Evolutionary conservation across 2,113 vertebrate species (phyloP), one percentile per base, ranked within the genome.

Genomic region (Cololabis saira): DNA sequence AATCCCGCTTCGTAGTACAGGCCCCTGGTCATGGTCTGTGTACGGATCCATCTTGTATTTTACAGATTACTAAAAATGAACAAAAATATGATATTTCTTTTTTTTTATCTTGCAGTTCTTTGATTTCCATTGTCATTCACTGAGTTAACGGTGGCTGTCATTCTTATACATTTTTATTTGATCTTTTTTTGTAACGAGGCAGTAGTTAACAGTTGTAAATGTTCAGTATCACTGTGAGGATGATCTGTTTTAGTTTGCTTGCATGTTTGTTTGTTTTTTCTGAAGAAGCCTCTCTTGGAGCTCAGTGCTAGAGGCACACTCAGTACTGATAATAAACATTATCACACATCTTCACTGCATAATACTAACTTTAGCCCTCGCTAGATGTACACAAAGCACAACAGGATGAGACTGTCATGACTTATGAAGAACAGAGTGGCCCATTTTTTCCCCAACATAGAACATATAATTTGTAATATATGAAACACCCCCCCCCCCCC

Each of bases 361-460:
- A 71, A 65, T 58, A 43, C 67, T 55, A 66, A 71, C 75, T 75
- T 42, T 77, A 83, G 69, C 69, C 62, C 65, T 55, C 73, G 75
- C 56, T 59, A 74, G 75, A 72, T 27, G 64, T 61, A 67, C 64
- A 85, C 60, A 76, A 78, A 80, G 57, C 77, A 59, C 74, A 68
- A 63, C 79, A 71, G 67, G 45, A 58, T 87, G 73, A 83, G 44
- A 81, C 78, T 87, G 72, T 82, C 84, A 84, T 15, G 67, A 55
- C 79, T 86, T 67, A 87, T 73, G 86, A 86, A 87, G 78, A 85
- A 78, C 76, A 80, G 55, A 86, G 80, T 86, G 81, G 62, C 62
- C 70, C 75, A 76, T 84, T 87, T 83, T 82, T 61, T 27, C 11
- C 73, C 66, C 73, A 74, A 77, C 71, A 64, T 73, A 68, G 61